These are phyloP conservation scores for Ceyx cyanopectus DNA, from an alignment of 2,113 vertebrate genomes.

Conservation along the genomic window DNA sequence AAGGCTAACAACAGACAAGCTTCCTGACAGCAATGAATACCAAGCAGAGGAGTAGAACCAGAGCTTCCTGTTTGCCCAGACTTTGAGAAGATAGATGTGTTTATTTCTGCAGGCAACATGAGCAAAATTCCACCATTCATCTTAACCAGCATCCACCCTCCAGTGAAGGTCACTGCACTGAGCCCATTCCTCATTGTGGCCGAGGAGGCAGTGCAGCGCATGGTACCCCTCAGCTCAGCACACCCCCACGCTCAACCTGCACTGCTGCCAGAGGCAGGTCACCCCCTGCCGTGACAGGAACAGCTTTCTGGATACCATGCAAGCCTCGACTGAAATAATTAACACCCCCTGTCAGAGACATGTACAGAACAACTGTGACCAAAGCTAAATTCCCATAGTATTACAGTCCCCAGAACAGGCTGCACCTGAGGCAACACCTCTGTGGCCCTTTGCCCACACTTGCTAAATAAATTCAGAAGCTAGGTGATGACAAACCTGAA, in stretches of 20 bases:
- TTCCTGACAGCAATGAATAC: not conserved
- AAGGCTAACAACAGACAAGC: not conserved
- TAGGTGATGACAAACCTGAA: conserved; percentile 14
- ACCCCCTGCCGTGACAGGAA: not conserved
- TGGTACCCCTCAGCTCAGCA: not conserved
- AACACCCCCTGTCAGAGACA: not conserved
- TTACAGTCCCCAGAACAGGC: not conserved
- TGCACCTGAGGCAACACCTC: conserved; percentile 9
- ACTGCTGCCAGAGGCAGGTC: not conserved
- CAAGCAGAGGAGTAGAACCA: not conserved
- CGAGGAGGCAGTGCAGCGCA: rapidly evolving
- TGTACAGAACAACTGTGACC: not conserved
- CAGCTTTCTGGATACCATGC: not conserved
- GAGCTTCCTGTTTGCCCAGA: not conserved
- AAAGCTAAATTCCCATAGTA: not conserved
- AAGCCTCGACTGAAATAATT: not conserved
- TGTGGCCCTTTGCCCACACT: not conserved
- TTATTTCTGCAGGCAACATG: not conserved
- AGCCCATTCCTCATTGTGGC: not conserved
- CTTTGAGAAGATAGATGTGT: not conserved
- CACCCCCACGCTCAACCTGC: rapidly evolving
- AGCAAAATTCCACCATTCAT: not conserved
- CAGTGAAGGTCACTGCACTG: not conserved
- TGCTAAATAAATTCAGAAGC: not conserved
- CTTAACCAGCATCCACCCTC: not conserved